Conservation (phyloP, 2,888 invertebrate genomes). For the Hoplodrina blanda region DNA sequence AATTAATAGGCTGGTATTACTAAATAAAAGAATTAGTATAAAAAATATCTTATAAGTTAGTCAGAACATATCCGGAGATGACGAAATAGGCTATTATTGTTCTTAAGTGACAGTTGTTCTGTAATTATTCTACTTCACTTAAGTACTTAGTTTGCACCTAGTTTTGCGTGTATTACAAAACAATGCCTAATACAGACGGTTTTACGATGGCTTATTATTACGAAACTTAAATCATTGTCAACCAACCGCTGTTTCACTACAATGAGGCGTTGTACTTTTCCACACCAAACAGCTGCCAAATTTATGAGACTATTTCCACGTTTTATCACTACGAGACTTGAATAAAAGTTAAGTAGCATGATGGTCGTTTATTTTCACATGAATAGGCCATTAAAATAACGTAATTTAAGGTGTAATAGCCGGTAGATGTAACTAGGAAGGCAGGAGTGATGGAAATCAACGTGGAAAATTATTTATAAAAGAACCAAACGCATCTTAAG, state of each 20-base stretch:
- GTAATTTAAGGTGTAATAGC: neutral
- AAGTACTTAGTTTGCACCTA: conserved; percentile 3
- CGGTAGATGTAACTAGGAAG: neutral
- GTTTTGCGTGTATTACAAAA: conserved; percentile 27
- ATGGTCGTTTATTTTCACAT: conserved; percentile 3
- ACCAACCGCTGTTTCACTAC: neutral
- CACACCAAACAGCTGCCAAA: conserved; percentile 20
- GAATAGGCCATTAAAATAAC: conserved; percentile 12
- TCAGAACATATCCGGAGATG: neutral
- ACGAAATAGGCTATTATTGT: neutral
- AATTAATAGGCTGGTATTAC: too few relatives aligned
- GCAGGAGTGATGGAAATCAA: neutral
- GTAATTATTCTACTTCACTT: conserved; percentile 19
- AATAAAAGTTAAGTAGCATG: conserved; percentile 11
- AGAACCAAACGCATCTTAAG: too few relatives aligned
- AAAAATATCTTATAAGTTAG: neutral
- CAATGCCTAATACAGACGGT: conserved; percentile 35
- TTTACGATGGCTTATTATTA: conserved; percentile 36
- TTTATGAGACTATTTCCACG: conserved; percentile 10
- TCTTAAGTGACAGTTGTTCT: neutral
- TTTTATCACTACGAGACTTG: neutral
- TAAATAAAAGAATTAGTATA: too few relatives aligned
- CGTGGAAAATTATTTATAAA: too few relatives aligned
- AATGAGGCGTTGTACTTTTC: conserved; percentile 37
- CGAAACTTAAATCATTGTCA: conserved; percentile 38